Evolutionary conservation across 1,140 invertebrate genomes (phyloP), one percentile per base, ranked within the genome.

Genomic region (Drosophila orosa): DNA sequence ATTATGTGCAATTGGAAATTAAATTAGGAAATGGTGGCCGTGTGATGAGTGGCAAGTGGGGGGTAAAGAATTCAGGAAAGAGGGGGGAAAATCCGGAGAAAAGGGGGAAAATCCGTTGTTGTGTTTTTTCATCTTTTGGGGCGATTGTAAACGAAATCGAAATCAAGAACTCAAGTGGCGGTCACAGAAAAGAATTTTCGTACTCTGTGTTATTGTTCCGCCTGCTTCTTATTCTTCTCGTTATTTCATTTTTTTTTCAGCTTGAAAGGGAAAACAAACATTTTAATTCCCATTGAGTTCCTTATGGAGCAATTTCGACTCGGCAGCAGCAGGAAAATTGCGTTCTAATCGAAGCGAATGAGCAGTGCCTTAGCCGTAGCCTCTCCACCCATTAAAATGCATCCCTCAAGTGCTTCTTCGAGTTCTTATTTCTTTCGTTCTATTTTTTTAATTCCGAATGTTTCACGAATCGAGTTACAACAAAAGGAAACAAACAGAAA

Each of bases 1-100:
- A 87, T 87, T 87, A 87, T 83, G 83, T 87, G 76, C 83, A 87
- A 87, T 87, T 87, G 83, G 83, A 87, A 87, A 87, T 87, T 79
- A 87, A 87, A 79, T 86, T 86, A 87, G 78, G 61, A 72, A 74
- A 74, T 45, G 56, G 24, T 17, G 29, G 29, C 3, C 25, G 29
- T 33, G 50, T 50, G 59, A 58, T 55, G 71, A 57, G 57, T 44
- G 44, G 48, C 57, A 45, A 59, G 58, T 45, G 50, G 56, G 42
- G 44, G 44, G 44, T 24, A 24, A 3, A 24, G 9, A 24, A 13
- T 45, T 3, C n/a, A n/a, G n/a, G n/a, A n/a, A n/a, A n/a, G n/a
- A n/a, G 7, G 3, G 22, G 22, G 5, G 8, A 19, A 19, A 42
- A 19, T 19, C 17, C 9, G 1, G 40, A 10, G 15, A 24, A 24